Evolutionary conservation across 2,113 vertebrate genomes (phyloP).

Genomic region (Patagioenas fasciata): DNA sequence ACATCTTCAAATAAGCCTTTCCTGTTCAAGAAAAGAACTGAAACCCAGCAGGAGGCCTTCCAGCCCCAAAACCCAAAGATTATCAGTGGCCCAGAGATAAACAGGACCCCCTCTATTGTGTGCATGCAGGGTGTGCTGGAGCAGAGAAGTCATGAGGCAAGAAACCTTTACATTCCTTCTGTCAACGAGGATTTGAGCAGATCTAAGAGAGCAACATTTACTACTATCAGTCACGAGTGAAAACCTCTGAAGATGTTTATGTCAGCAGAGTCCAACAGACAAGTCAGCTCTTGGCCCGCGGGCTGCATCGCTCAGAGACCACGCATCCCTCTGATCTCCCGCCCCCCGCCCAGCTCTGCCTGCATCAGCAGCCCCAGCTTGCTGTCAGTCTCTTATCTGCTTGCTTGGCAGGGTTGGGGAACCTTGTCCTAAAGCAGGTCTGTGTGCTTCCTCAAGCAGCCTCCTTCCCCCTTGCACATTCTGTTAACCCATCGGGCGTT

Average conservation of each 20-base stretch:
- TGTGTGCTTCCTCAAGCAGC: accelerated
- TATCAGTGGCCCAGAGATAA: background rate
- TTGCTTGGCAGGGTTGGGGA: background rate
- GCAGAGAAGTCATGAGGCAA: background rate
- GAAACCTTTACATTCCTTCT: constrained; percentile 33
- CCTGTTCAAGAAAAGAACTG: background rate
- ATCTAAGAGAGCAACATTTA: background rate
- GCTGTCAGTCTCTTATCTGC: background rate
- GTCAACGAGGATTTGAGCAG: constrained; percentile 24
- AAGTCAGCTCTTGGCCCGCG: background rate
- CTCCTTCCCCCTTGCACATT: background rate
- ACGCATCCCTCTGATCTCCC: background rate
- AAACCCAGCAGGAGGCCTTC: background rate
- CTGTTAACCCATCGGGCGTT: no score
- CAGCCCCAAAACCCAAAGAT: background rate
- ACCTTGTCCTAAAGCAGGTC: background rate
- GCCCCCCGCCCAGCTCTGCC: background rate
- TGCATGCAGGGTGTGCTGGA: background rate
- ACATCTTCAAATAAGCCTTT: background rate
- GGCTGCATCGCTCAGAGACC: background rate
- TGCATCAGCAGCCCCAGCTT: background rate
- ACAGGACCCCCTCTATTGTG: background rate
- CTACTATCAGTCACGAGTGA: background rate
- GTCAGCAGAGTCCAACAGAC: no score
- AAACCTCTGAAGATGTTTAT: background rate